Base-by-base conservation (phyloP, 2,888 invertebrate genomes). In the Eucera pruinosa region DNA sequence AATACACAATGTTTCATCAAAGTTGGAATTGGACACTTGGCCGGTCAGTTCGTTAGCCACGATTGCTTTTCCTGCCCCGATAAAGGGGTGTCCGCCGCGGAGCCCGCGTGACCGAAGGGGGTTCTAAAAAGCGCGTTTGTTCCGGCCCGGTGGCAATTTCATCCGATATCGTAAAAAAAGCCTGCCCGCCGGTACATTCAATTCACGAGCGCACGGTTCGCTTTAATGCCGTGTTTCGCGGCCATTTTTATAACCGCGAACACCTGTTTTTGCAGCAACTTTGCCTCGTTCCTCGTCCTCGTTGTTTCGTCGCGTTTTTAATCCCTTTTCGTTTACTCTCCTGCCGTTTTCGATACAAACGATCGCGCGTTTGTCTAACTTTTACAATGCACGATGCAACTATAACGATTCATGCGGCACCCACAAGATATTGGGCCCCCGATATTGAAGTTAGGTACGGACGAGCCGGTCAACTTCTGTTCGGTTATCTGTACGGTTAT, bases 111-210 rank as follows among this genome's bases (percentile, higher is more conserved):
- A 23, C 39, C 39, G 41, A 15, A 15, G 39, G 25, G 48, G 4
- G 41, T 18, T 39, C 23, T 68, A 60, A 67, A 77, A 66, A 65
- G n/a, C 52, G 48, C 43, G 57, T 48, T 43, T 33, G 50, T 47
- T 23, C n/a, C 43, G n/a, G 25, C 25, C n/a, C 6, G 47, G 27
- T 25, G 27, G 74, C 45, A 71, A 75, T 82, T 79, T 62, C 23
- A 15, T 27, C 23, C 41, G 61, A 41, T 77, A 69, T 78, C 72
- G 71, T 81, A 69, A 77, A 81, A 81, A 72, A 45, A 50, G 2
- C 18, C 20, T 15, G 6, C 48, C 1, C 18, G 20, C 23, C 39
- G 55, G 18, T 66, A 47, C 50, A 33, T 78, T 73, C 47, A 47
- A 70, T 78, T 66, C 60, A 18, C 68, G 81, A 27, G 25, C 30